Percentiles rank a stretch among this genome's conserved stretches.
Conservation (phyloP, 2,113 vertebrate genomes). For the Microcebus griseorufus region DNA sequence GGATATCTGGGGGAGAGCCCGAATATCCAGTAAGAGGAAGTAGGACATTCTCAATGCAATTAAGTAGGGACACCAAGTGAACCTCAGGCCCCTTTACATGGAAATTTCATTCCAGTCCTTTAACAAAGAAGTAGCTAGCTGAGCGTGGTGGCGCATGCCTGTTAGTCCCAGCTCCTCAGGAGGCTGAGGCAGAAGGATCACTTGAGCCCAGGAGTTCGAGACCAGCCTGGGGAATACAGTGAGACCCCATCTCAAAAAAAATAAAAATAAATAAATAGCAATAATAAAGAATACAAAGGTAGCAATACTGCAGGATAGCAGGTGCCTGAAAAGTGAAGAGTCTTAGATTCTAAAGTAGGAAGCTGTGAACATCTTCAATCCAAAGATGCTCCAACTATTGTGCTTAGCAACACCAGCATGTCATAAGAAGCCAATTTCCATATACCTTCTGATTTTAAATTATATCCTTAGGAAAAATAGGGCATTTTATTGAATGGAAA, state of each 20-base stretch:
- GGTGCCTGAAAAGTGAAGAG: not conserved
- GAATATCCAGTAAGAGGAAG: not conserved
- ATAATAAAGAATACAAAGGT: conserved; percentile 61
- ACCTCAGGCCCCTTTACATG: conserved; percentile 56
- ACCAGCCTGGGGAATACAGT: too few relatives aligned
- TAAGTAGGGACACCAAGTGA: not conserved
- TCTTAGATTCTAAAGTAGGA: not conserved
- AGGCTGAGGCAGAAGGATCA: not conserved
- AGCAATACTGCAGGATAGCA: conserved; percentile 60
- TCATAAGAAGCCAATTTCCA: not conserved
- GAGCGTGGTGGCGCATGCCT: not conserved
- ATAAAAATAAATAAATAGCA: not conserved
- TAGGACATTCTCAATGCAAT: not conserved
- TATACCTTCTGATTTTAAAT: not conserved
- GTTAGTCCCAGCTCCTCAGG: not conserved
- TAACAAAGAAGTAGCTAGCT: conserved; percentile 80
- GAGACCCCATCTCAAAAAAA: not conserved
- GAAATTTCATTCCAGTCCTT: conserved; percentile 50
- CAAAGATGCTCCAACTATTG: not conserved
- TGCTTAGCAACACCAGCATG: not conserved
- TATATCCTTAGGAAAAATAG: conserved; percentile 40
- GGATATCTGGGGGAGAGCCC: not conserved
- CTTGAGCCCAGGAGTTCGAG: not conserved
- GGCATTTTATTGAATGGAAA: conserved; percentile 65
- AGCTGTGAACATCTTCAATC: conserved; percentile 3